These are phyloP conservation scores for Drosophila subsilvestris DNA, from an alignment of 2,888 invertebrate genomes.

Conservation along the genomic window DNA sequence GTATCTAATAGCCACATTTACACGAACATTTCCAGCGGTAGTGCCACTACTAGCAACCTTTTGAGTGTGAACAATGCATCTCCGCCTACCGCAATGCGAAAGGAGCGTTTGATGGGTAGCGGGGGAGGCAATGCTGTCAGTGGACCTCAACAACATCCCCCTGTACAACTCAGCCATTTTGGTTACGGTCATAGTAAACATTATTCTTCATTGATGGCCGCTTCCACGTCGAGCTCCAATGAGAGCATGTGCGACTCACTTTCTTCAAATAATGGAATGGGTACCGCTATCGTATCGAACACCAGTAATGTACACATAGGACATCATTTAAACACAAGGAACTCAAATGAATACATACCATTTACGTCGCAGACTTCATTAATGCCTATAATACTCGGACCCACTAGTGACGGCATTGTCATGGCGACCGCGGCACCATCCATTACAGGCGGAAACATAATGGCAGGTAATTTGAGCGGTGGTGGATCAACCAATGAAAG, in stretches of 20 bases:
- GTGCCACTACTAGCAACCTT: slow-evolving; percentile 65
- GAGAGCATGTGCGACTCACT: slow-evolving; percentile 92
- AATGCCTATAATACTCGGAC: slow-evolving; percentile 77
- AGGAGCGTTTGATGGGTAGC: slow-evolving; percentile 74
- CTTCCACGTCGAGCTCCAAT: slow-evolving; percentile 91
- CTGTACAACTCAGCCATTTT: slow-evolving; percentile 78
- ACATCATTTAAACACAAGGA: slow-evolving; percentile 70
- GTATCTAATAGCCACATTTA: slow-evolving; percentile 71
- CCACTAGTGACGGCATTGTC: slow-evolving; percentile 82
- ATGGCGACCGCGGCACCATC: slow-evolving; percentile 78
- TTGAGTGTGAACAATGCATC: slow-evolving; percentile 80
- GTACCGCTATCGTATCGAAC: slow-evolving; percentile 81
- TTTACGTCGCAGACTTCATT: slow-evolving; percentile 81
- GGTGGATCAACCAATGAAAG: slow-evolving; percentile 65
- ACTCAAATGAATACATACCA: slow-evolving; percentile 80
- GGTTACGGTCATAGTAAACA: slow-evolving; percentile 81
- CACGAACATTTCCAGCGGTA: slow-evolving; percentile 51
- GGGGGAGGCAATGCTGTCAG: slow-evolving; percentile 44
- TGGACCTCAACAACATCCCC: slow-evolving; percentile 76
- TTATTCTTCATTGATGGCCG: slow-evolving; percentile 82
- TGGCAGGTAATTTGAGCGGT: slow-evolving; percentile 57
- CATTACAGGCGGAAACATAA: slow-evolving; percentile 73
- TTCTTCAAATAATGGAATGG: slow-evolving; percentile 86
- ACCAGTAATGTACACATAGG: slow-evolving; percentile 51
- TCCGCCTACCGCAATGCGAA: slow-evolving; percentile 81